Evolutionary conservation across 2,888 invertebrate species (phyloP).

Genomic region (Enchytraeus crypticus): DNA sequence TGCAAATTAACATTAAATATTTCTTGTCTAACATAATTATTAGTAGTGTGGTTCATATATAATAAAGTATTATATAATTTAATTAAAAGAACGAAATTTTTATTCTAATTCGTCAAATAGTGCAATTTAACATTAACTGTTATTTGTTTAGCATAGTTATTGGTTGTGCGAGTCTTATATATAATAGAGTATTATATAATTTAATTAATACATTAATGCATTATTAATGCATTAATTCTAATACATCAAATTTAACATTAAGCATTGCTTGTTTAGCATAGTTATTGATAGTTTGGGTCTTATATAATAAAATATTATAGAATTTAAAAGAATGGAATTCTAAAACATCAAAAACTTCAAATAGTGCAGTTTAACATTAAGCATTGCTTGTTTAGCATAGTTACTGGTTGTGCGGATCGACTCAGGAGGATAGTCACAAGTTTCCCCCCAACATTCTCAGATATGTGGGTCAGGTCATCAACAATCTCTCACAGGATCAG

Average conservation of each 20-base stretch:
- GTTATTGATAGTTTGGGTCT: conserved; percentile 20
- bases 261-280: neutral
- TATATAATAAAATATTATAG: neutral
- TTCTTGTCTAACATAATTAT: neutral
- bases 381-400: neutral
- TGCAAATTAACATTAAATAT: too few species aligned
- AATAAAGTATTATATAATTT: too few species aligned
- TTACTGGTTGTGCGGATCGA: conserved; percentile 21
- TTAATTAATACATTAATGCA: neutral
- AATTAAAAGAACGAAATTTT: too few species aligned
- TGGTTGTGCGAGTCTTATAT: conserved; percentile 26
- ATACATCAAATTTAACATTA: neutral
- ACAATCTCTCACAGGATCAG: conserved; percentile 38
- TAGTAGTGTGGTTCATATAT: too few species aligned
- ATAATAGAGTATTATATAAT: neutral
- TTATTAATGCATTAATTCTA: conserved; percentile 1
- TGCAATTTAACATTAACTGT: too few species aligned
- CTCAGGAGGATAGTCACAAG: conserved; percentile 23
- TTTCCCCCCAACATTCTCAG: conserved; percentile 33
- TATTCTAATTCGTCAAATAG: too few species aligned
- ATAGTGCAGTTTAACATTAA: neutral
- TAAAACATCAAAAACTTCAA: neutral
- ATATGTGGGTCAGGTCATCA: conserved; percentile 35
- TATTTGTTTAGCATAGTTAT: neutral
- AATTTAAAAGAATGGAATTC: neutral